Evolutionary conservation across 30 jellyfish, hydroid and myxozoan genomes (phyloP).

Genomic region (Euphysa ruthae): DNA sequence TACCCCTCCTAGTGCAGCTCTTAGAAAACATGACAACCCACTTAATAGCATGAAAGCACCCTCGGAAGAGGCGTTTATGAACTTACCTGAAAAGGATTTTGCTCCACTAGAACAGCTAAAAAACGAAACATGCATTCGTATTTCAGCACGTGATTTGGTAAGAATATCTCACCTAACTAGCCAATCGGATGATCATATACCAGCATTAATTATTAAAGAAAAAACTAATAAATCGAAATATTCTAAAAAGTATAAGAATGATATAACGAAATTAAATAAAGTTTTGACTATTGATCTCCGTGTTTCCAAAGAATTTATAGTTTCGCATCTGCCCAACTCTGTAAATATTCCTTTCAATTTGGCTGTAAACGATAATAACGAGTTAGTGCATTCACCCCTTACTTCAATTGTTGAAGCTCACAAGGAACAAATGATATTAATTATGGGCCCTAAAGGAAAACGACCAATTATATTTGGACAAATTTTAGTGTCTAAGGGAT

Average conservation of each 20-base stretch:
- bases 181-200: slow-evolving; percentile 20
- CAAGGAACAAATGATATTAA: slow-evolving; percentile 71
- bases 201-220: neutral
- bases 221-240: slow-evolving; percentile 3
- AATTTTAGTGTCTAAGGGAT: slow-evolving; percentile 66
- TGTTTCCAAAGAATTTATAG: slow-evolving; percentile 49
- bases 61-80: slow-evolving; percentile 74
- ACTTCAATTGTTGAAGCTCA: slow-evolving; percentile 47
- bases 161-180: slow-evolving; percentile 53
- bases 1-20: slow-evolving; percentile 90
- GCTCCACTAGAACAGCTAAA: slow-evolving; percentile 53
- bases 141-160: slow-evolving; percentile 83
- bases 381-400: slow-evolving; percentile 29
- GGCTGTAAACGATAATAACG: slow-evolving; percentile 56
- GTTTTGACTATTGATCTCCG: slow-evolving; percentile 74
- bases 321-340: slow-evolving; percentile 66
- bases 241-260: slow-evolving; percentile 2
- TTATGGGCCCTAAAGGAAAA: slow-evolving; percentile 78
- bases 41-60: slow-evolving; percentile 69
- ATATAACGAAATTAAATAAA: slow-evolving; percentile 17
- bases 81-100: slow-evolving; percentile 79
- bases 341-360: slow-evolving; percentile 77
- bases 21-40: slow-evolving; percentile 69
- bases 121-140: slow-evolving; percentile 71
- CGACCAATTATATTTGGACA: slow-evolving; percentile 74